Base-by-base conservation (phyloP, 1,140 invertebrate genomes). In the Apis dorsata region DNA sequence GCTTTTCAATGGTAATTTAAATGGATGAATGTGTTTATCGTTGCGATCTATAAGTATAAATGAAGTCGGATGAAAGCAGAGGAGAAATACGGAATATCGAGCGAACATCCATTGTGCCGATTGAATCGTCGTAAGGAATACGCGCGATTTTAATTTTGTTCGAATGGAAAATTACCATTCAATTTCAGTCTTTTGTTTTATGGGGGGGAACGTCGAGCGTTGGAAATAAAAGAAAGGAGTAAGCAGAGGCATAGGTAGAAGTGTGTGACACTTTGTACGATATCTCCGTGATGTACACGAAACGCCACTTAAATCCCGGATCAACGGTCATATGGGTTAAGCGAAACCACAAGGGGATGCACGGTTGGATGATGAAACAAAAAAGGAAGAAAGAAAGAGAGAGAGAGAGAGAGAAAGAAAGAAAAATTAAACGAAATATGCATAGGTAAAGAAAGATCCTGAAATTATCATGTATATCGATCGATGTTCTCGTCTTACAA, bases 251-350 rank as follows among this genome's bases (percentile, higher is more conserved):
- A 12, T 8, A 34, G 28, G 21, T 15, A 21, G 53, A 51, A 21
- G 13, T 44, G 69, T 17, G 71, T 68, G 53, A 65, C 53, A 55
- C 70, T 28, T 74, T 21, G 55, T 49, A 21, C 71, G 71, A 73
- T 74, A 53, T 81, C 60, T 74, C 53, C 3, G 24, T n/a, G 70
- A 57, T 74, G 51, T 81, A 81, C 71, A 60, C 70, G 79, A 81
- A 81, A 81, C 79, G 70, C 28, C 79, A 66, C 71, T 81, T 76
- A 76, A 82, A 82, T 62, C 59, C 15, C 57, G 57, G 65, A 81
- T 81, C 62, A 75, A 28, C 65, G 73, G 34, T 44, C 73, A 82
- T 82, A 57, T 82, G 80, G 80, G 74, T 82, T 82, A 69, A 81
- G 70, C 62, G 70, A 81, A 66, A 9, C 28, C 57, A 15, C 59